Base-by-base conservation (phyloP, 2,888 invertebrate species). In the Caenorhabditis sp. region DNA sequence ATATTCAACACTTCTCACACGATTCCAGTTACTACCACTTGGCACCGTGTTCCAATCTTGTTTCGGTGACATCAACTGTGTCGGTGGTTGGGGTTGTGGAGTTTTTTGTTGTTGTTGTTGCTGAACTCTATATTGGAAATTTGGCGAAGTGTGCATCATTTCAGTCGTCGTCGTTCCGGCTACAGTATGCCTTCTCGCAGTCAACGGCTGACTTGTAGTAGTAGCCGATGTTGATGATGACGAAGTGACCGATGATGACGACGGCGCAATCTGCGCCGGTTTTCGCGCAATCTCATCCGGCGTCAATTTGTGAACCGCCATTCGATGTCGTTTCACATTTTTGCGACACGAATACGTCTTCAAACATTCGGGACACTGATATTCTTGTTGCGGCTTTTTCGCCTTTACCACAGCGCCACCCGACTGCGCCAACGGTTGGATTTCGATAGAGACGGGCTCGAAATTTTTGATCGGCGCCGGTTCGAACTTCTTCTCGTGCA, bases 311-410 rank as follows among this genome's bases (percentile, higher is more conserved):
- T 84, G 84, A 23, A 83, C 80, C 10, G 83, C 81, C 77, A 81
- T 77, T 17, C 83, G 78, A 50, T 84, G 84, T 4, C 84, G 71
- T 55, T 83, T 83, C 23, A 84, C 83, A 62, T 84, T 84, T 62
- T 84, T 84, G 12, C 84, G 81, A 54, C 84, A 84, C 5, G 83
- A 82, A 64, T 81, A 83, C 78, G 57, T 73, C 26, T 77, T 80
- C 21, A 71, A 51, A 64, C 80, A 80, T 62, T 80, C 80, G 10
- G 80, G 80, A 62, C 80, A 80, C 21, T 75, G 65, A 65, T 75
- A 80, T 24, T 76, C 69, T 12, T 62, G 61, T 23, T 66, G 26
- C 60, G 21, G 14, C 31, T 49, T 50, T 23, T 62, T 58, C 36
- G 37, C n/a, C 14, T 61, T 64, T 24, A 50, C 53, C 23, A 36